phyloP scores from a whole-genome alignment of 1,140 invertebrate species.

The Potamilus streckersoni region DNA sequence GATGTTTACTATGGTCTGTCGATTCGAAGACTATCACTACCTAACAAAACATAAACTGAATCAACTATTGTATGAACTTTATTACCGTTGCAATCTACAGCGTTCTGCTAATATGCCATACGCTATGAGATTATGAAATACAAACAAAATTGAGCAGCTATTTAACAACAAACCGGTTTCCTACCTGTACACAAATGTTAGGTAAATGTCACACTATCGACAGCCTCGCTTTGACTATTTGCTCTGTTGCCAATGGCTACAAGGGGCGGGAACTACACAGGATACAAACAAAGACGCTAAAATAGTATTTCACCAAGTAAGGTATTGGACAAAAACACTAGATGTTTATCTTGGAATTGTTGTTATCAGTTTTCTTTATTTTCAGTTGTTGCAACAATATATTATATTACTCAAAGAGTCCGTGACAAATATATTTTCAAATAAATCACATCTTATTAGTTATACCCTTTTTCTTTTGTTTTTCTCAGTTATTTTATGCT shows the following conservation, averaged over 20 bases:
- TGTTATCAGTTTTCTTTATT: too few relatives aligned
- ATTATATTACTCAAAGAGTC: too few relatives aligned
- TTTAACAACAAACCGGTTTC: background rate
- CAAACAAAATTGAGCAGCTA: background rate
- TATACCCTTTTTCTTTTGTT: too few relatives aligned
- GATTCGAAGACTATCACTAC: background rate
- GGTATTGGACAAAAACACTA: too few relatives aligned
- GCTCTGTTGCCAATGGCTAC: constrained; percentile 13
- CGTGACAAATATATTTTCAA: too few relatives aligned
- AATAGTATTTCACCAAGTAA: too few relatives aligned
- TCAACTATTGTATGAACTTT: background rate
- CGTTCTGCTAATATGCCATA: background rate
- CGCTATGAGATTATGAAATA: background rate
- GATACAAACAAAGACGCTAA: too few relatives aligned
- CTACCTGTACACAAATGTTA: constrained; percentile 14
- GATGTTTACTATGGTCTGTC: constrained; percentile 6
- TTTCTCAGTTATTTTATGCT: too few relatives aligned
- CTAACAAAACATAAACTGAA: background rate
- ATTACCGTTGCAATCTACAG: background rate
- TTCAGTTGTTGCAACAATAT: too few relatives aligned
- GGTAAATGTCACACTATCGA: background rate
- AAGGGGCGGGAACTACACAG: background rate
- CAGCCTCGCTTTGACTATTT: constrained; percentile 19
- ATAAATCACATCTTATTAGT: too few relatives aligned
- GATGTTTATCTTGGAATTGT: too few relatives aligned